Conservation (phyloP, 23 tunicate genomes). For the Ascidia mentula region DNA sequence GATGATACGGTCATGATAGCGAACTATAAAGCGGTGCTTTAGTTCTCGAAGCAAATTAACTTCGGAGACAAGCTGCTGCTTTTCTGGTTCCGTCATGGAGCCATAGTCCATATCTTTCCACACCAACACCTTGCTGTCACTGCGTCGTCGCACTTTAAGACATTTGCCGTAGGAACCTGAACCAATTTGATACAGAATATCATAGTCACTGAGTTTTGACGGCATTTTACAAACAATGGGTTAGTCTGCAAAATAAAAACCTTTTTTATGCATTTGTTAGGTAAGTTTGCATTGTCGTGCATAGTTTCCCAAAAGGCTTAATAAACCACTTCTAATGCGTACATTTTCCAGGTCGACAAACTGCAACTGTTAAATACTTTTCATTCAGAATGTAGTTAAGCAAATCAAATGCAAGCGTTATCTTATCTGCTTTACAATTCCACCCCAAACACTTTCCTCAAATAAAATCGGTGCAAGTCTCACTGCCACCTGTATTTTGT, state of each 20-base stretch:
- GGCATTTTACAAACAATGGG: slow-evolving; percentile 85
- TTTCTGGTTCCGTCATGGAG: slow-evolving; percentile 91
- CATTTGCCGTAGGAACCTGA: slow-evolving; percentile 97
- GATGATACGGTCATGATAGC: slow-evolving; percentile 92
- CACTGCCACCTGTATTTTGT: too few species aligned
- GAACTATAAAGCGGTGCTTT: slow-evolving; percentile 88
- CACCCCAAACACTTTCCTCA: too few species aligned
- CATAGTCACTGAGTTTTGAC: slow-evolving; percentile 86
- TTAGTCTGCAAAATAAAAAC: neutral
- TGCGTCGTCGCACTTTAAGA: slow-evolving; percentile 73
- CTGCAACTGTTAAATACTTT: too few species aligned
- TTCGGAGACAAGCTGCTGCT: slow-evolving; percentile 92
- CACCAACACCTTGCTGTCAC: slow-evolving; percentile 71
- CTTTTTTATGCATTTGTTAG: too few species aligned
- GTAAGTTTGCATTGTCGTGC: too few species aligned
- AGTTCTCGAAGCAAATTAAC: slow-evolving; percentile 91
- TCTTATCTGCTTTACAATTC: too few species aligned
- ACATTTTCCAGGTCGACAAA: too few species aligned
- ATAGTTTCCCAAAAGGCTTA: too few species aligned
- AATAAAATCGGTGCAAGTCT: too few species aligned
- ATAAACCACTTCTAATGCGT: too few species aligned
- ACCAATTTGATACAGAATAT: slow-evolving; percentile 65
- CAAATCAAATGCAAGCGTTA: too few species aligned
- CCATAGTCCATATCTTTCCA: slow-evolving; percentile 99
- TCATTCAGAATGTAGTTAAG: too few species aligned